Percentiles rank a stretch among this genome's conserved stretches.
Evolutionary conservation across 2,113 vertebrate genomes (phyloP).

Genomic region (Gadus chalcogrammus): DNA sequence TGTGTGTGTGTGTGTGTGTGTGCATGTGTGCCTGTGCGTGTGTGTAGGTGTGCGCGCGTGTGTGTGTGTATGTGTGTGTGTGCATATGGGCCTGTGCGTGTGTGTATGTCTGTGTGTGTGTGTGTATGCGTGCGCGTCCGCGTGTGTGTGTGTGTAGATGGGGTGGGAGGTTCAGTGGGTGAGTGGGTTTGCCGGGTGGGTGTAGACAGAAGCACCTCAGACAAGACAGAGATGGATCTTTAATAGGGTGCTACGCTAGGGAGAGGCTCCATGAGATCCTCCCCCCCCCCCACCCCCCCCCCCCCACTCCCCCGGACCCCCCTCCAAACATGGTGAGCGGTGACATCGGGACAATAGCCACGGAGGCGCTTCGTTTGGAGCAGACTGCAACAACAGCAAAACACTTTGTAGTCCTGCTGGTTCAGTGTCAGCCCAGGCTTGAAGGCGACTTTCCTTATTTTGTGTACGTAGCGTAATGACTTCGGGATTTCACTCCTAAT

Average conservation of each 20-base stretch:
- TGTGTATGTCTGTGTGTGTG: no score
- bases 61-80: no score
- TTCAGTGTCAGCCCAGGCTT: slow-evolving; percentile 14
- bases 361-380: slow-evolving; percentile 2
- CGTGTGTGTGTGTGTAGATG: no score
- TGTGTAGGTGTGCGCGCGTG: no score
- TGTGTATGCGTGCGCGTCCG: no score
- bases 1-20: no score
- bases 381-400: slow-evolving; percentile 33
- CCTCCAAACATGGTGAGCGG: slow-evolving; percentile 32
- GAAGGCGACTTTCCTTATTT: slow-evolving; percentile 40
- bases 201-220: slow-evolving; percentile 48
- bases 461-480: slow-evolving; percentile 51
- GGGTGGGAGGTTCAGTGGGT: slow-evolving; percentile 20
- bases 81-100: no score
- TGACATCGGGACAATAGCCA: slow-evolving; percentile 30
- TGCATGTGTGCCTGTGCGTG: no score
- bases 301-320: slow-evolving; percentile 58
- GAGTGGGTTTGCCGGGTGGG: slow-evolving; percentile 17
- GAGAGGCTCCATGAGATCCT: slow-evolving; percentile 5
- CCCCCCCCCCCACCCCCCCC: slow-evolving; percentile 32
- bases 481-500: slow-evolving; percentile 55
- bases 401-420: not conserved
- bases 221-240: slow-evolving; percentile 63
- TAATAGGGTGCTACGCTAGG: slow-evolving; percentile 61